Evolutionary conservation across 2,797 vertebrate species (phyloP), one percentile per base, ranked within the genome.

Genomic region (Rhinichthys osculus): DNA sequence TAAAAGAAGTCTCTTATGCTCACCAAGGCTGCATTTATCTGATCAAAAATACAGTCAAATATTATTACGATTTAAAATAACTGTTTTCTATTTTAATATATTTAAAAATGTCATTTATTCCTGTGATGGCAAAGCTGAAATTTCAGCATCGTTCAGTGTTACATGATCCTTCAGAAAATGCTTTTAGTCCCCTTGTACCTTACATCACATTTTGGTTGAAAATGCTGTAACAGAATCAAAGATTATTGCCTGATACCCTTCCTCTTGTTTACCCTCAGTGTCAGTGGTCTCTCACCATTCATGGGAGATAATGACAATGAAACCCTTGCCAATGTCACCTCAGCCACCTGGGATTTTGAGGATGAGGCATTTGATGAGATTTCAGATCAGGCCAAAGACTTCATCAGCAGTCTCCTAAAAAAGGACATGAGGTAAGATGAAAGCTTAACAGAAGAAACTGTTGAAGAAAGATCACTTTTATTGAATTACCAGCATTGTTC

Each of bases 281-380:
- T 99, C 84, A 99, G 98, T 42, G 98, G 98, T 86, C 95, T 99
- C 44, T 99, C 98, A 87, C 98, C 98, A n/a, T 99, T 99, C 92
- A 99, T 99, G 98, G 98, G 98, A 10, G 98, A 99, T 90, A 98
- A 97, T 0, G 98, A 99, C 90, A 99, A 98, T 0, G 98, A 99
- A 93, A 99, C 98, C 13, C 93, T 99, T 85, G 96, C 98, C 91
- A 99, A 99, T 0, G 98, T 99, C 52, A 99, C 98, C 83, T 99
- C 98, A 0, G 97, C 97, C 7, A 97, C 98, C 59, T 99, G 98
- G 98, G 98, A 99, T 94, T 99, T 99, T 6, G 98, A 99, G 40
- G 98, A 99, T 0, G 98, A 99, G 85, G 97, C 98, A 3, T 99
- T 99, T 2, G 98, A 99, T 82, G 98, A 99, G 90, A 99, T 99